phyloP scores from a whole-genome alignment of 2,113 vertebrate genomes.

The Psephotus haematonotus region DNA sequence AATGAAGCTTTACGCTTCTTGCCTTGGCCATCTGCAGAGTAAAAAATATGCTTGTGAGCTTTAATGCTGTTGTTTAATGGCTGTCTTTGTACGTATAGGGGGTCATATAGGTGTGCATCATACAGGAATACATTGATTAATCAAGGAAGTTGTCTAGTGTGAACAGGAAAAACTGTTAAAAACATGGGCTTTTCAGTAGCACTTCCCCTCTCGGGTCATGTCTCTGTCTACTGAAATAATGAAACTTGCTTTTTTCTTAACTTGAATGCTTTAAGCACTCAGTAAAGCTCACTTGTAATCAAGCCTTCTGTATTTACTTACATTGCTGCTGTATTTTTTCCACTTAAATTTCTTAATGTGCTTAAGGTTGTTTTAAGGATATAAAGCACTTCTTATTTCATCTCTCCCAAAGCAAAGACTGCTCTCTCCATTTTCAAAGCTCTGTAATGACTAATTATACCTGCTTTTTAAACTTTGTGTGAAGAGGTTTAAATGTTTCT shows the following conservation, averaged over 20 bases:
- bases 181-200: neutral
- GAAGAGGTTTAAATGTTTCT: neutral
- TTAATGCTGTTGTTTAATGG: neutral
- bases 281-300: neutral
- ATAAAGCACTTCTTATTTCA: neutral
- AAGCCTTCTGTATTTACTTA: neutral
- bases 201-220: neutral
- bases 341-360: neutral
- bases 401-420: neutral
- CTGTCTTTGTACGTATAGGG: fast-evolving
- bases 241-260: neutral
- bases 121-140: neutral
- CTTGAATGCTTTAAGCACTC: neutral
- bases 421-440: neutral
- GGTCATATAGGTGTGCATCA: neutral
- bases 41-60: fast-evolving
- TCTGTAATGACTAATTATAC: neutral
- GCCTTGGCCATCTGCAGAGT: neutral
- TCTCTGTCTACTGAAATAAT: neutral
- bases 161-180: neutral
- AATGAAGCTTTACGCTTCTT: neutral
- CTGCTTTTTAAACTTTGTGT: neutral
- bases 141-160: neutral
- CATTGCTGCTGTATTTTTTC: fast-evolving
- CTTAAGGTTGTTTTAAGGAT: neutral